These are phyloP conservation scores for Chirona hameri DNA, from an alignment of 2,888 invertebrate species.

Conservation along the genomic window DNA sequence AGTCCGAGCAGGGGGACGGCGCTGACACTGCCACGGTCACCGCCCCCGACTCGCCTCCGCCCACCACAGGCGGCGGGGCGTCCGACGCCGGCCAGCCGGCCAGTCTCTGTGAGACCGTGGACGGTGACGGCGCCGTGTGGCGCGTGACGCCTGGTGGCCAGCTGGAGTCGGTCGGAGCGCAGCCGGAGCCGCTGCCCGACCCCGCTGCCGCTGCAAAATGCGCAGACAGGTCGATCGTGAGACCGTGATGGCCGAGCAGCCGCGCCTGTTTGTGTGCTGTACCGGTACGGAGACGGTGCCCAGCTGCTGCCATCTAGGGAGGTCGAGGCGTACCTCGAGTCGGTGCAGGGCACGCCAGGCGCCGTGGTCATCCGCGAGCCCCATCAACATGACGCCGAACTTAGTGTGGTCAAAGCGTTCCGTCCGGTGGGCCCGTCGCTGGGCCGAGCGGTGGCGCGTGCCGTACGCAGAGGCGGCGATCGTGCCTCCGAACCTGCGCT, in stretches of 20 bases:
- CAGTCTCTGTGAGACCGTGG: constrained; percentile 6
- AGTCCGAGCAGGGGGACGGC: too few species aligned
- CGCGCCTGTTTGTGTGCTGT: background rate
- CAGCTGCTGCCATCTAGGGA: background rate
- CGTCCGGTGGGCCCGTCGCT: background rate
- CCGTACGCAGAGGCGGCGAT: background rate
- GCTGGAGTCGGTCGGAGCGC: background rate
- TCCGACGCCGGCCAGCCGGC: background rate
- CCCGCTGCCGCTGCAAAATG: background rate
- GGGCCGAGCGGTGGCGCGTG: background rate
- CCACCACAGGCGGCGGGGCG: background rate
- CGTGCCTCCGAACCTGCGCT: constrained; percentile 13
- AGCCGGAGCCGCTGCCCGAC: background rate
- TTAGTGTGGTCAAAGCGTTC: background rate
- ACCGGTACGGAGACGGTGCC: background rate
- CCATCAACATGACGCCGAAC: background rate
- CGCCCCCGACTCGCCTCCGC: background rate
- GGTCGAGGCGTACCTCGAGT: background rate
- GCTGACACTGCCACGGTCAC: background rate
- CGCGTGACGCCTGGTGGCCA: background rate
- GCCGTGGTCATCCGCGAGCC: background rate
- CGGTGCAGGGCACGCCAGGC: background rate
- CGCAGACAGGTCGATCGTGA: background rate
- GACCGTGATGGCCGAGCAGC: background rate
- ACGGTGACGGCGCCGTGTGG: constrained; percentile 7